Evolutionary conservation across 2,797 vertebrate genomes (phyloP).

Genomic region (Trachurus trachurus): DNA sequence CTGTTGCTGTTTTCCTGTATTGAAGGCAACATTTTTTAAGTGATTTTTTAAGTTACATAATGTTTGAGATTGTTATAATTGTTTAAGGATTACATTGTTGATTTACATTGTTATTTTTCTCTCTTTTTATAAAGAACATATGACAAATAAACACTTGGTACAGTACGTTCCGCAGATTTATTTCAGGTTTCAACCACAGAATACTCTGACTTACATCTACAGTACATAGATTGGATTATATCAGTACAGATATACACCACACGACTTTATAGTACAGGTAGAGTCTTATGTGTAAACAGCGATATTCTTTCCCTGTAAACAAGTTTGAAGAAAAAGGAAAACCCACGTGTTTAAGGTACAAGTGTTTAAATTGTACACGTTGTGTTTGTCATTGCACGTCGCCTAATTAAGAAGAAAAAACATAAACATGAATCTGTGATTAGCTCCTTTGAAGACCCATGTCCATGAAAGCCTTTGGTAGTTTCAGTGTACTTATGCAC

Average conservation of each 20-base stretch:
- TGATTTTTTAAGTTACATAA: neutral
- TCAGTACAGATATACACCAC: slow-evolving; percentile 70
- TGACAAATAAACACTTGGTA: slow-evolving; percentile 5
- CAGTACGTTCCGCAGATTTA: slow-evolving; percentile 60
- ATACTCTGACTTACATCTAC: slow-evolving; percentile 71
- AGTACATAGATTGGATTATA: slow-evolving; percentile 72
- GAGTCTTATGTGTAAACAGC: slow-evolving; percentile 67
- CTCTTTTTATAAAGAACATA: neutral
- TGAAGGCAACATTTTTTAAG: neutral
- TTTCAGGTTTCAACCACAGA: slow-evolving; percentile 63
- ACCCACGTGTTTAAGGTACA: slow-evolving; percentile 10
- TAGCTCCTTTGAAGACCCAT: slow-evolving; percentile 1
- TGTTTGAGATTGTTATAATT: neutral
- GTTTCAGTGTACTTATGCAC: slow-evolving; percentile 43
- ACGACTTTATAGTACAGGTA: slow-evolving; percentile 52
- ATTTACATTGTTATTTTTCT: neutral
- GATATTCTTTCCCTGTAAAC: slow-evolving; percentile 54
- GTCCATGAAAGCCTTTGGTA: slow-evolving; percentile 71
- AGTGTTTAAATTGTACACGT: slow-evolving; percentile 15
- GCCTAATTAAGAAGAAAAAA: neutral
- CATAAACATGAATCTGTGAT: slow-evolving; percentile 7
- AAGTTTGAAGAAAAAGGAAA: slow-evolving; percentile 37
- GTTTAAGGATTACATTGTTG: too few species aligned
- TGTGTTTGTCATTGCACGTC: slow-evolving; percentile 15
- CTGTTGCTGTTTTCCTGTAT: neutral